Evolutionary conservation across 2,888 invertebrate species (phyloP).

Genomic region (Oegoconia quadripuncta): DNA sequence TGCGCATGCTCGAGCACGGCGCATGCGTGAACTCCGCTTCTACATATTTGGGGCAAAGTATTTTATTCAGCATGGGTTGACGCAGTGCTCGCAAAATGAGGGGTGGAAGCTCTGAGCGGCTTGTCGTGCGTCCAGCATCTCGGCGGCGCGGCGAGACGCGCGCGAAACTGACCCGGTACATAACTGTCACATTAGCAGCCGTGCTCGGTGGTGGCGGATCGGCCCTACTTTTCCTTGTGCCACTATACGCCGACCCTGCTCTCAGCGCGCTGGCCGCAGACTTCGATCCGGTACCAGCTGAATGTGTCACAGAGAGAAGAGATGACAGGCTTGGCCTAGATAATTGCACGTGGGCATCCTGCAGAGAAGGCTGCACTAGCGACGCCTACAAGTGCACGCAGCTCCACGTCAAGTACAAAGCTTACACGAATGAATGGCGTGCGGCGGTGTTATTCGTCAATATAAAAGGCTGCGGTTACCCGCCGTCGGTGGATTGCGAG

Average conservation of each 20-base stretch:
- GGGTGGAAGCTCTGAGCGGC: slow-evolving; percentile 69
- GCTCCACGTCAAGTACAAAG: slow-evolving; percentile 81
- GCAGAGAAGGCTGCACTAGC: slow-evolving; percentile 89
- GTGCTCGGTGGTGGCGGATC: slow-evolving; percentile 67
- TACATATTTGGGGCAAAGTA: slow-evolving; percentile 41
- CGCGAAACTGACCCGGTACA: slow-evolving; percentile 64
- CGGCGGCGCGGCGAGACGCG: slow-evolving; percentile 62
- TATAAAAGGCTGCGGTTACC: slow-evolving; percentile 91
- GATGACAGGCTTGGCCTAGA: slow-evolving; percentile 86
- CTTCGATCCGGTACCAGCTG: slow-evolving; percentile 85
- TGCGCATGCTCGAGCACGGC: slow-evolving; percentile 48
- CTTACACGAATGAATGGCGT: slow-evolving; percentile 68
- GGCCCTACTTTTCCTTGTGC: slow-evolving; percentile 70
- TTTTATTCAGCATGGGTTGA: slow-evolving; percentile 63
- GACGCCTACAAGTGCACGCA: slow-evolving; percentile 86
- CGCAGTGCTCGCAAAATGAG: slow-evolving; percentile 64
- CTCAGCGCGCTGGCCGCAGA: slow-evolving; percentile 84
- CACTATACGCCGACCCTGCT: slow-evolving; percentile 73
- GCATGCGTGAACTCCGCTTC: slow-evolving; percentile 35
- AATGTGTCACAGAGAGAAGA: slow-evolving; percentile 84
- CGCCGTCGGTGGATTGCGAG: slow-evolving; percentile 86
- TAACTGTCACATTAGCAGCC: slow-evolving; percentile 65
- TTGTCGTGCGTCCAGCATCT: slow-evolving; percentile 61
- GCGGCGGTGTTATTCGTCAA: slow-evolving; percentile 86
- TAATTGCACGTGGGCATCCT: slow-evolving; percentile 90